These are phyloP conservation scores for Hippopotamus amphibius DNA, from an alignment of 2,113 vertebrate species.

Conservation along the genomic window DNA sequence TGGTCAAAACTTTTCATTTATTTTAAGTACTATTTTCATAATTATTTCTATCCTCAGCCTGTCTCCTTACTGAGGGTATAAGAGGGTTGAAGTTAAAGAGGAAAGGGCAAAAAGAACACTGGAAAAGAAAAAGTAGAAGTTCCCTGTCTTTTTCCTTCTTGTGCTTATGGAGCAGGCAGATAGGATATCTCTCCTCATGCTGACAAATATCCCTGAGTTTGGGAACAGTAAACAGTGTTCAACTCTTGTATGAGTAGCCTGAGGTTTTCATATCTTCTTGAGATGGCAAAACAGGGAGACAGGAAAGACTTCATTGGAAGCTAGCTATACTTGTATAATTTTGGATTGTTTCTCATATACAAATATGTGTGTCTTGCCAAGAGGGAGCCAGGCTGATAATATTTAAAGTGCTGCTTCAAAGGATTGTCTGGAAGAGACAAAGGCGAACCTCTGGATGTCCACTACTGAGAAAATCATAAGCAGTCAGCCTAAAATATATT, in stretches of 20 bases:
- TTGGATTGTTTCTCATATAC: not conserved
- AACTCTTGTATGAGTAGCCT: not conserved
- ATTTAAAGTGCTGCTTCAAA: not conserved
- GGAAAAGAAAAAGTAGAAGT: not conserved
- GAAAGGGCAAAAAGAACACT: not conserved
- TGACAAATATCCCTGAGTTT: not conserved
- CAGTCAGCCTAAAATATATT: not conserved
- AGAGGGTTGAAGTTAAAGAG: not conserved
- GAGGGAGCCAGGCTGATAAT: not conserved
- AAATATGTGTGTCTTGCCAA: not conserved
- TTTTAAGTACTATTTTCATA: not conserved
- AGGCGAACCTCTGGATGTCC: not conserved
- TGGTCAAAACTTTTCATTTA: not conserved
- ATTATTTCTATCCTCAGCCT: not conserved
- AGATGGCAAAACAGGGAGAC: not conserved
- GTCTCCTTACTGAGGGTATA: not conserved
- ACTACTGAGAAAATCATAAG: not conserved
- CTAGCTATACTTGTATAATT: not conserved
- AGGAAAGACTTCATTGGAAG: not conserved
- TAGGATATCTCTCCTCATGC: not conserved
- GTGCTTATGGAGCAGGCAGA: fast-evolving
- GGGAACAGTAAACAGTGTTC: not conserved
- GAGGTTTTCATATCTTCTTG: not conserved
- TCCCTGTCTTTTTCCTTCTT: not conserved
- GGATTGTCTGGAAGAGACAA: not conserved